Evolutionary conservation across 2,888 invertebrate species (phyloP), one percentile per base, ranked within the genome.

Genomic region (Acleris cristana): DNA sequence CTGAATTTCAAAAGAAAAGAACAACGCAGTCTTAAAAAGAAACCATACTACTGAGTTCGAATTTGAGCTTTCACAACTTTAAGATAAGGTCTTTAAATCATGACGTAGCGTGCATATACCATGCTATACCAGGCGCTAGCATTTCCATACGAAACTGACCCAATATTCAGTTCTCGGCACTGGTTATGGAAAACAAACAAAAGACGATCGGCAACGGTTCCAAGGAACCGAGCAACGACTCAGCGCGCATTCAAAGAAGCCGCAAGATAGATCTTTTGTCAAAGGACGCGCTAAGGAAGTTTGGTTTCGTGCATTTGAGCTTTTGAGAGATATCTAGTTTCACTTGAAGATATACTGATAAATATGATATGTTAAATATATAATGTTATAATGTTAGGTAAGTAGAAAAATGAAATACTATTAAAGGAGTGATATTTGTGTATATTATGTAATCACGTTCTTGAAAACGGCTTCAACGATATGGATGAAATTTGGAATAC

Each of bases 131-230:
- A 14, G 14, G 14, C 40, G 12, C 1, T 14, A 40, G 4, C 1
- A 40, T 40, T 40, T 14, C 12, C 40, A 40, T 40, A 40, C 40
- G 14, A 40, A 40, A 14, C 40, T 40, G 40, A 14, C 40, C 5
- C 40, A 14, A 40, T 40, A 40, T 40, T 0, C 14, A 40, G 40
- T 40, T 14, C 40, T 14, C 14, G 40, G 40, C 40, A 14, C 40
- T 14, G 52, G 87, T 88, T 84, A 84, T 78, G 79, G 84, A 88
- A 85, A 86, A 88, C 87, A 89, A 90, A 92, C 89, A 91, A 91
- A 90, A 88, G 87, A 77, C 79, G 83, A 85, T 82, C 76, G 83
- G 83, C 74, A 80, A 77, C 77, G 81, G 82, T 79, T 76, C 78
- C 76, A 77, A 74, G 79, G 76, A 74, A 71, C 68, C 65, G 69